A percentile compares a stretch with the other conserved stretches of the same genome.
Evolutionary conservation across 2,113 vertebrate species (phyloP).

Genomic region (Bos taurus): ARS-UCD2.0 NC_037339.1:53309001-53309500

Average conservation of each 20-base stretch:
- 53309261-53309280: not conserved
- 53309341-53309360: not conserved
- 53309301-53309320: not conserved
- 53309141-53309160: not conserved
- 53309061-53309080: not conserved
- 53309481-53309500: not conserved
- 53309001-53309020: not conserved
- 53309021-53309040: not conserved
- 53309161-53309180: not conserved
- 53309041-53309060: not conserved
- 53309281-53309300: not conserved
- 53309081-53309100: not conserved
- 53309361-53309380: not conserved
- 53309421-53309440: not conserved
- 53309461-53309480: not conserved
- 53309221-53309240: not conserved
- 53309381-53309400: not conserved
- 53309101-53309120: not conserved
- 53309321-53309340: not conserved
- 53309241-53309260: not conserved
- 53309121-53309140: not conserved
- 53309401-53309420: not conserved
- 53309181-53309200: not conserved
- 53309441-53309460: not conserved
- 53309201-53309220: not conserved